Base-by-base conservation (phyloP, 2,797 vertebrate genomes). In the Melanotaenia boesemani region DNA sequence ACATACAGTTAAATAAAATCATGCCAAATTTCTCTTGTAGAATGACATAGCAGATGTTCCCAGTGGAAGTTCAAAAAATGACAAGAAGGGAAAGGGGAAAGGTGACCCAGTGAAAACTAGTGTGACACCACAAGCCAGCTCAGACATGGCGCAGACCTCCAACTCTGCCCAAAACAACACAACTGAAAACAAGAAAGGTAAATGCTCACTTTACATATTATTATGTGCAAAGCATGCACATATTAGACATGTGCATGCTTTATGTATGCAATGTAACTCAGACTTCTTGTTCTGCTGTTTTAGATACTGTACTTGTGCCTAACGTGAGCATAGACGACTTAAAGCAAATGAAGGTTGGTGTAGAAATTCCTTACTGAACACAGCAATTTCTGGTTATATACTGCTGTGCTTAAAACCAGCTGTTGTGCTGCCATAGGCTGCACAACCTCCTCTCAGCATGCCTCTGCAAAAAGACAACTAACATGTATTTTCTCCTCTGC, bases 11-110 rank as follows among this genome's bases (percentile, higher is more conserved):
- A 50, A 24, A 26, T 15, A 66, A 10, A 18, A 54, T 8, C 18
- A 12, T 50, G 2, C 22, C 3, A n/a, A 22, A 44, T 37, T 5
- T n/a, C 9, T 64, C 9, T 82, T 94, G 55, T 82, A 99, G 98
- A 99, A 97, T 59, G 98, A 99, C 86, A 99, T 99, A 70, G 98
- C 97, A 0, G 98, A 99, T 13, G 97, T 99, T 83, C 97, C 98
- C 87, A 99, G 96, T 62, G 98, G 98, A 90, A 96, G 94, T 67
- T 95, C 96, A 0, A 99, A 98, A 94, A 98, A 97, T 0, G 98
- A 99, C 72, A 99, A 96, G 78, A 99, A 98, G 92, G 97, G 97
- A 79, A 98, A 97, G 85, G 91, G 94, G 37, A 98, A 95, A 82
- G 96, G 96, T 18, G 96, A 96, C 41, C 86, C 91, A 0, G 91